Conservation (phyloP, 2,113 vertebrate genomes). For the Oncorhynchus keta region DNA sequence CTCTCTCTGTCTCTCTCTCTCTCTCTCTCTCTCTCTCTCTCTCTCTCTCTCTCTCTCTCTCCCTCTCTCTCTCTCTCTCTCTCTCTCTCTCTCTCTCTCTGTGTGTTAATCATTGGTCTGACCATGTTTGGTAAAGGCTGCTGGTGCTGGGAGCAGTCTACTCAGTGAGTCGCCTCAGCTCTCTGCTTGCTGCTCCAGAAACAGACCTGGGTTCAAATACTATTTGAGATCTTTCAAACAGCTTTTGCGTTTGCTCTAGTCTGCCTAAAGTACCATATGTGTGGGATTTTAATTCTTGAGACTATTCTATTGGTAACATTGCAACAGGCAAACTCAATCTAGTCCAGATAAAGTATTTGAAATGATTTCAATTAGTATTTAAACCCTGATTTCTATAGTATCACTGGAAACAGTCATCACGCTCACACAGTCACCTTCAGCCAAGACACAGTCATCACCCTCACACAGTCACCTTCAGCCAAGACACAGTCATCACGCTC, state of each 20-base stretch:
- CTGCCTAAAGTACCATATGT: too few relatives aligned
- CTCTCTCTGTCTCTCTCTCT: slow-evolving; percentile 40
- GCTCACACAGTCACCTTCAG: too few relatives aligned
- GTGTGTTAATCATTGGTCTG: slow-evolving; percentile 71
- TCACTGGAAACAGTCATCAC: slow-evolving; percentile 39
- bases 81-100: background rate
- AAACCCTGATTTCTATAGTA: slow-evolving; percentile 37
- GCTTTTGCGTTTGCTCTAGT: too few relatives aligned
- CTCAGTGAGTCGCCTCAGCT: slow-evolving; percentile 56
- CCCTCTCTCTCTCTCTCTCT: slow-evolving; percentile 32
- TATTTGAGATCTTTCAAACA: background rate
- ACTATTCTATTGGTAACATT: background rate
- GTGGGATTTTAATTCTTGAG: too few relatives aligned
- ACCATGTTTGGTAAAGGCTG: slow-evolving; percentile 78
- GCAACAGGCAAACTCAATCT: background rate
- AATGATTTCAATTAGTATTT: background rate
- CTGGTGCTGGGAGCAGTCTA: slow-evolving; percentile 47
- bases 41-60: slow-evolving; percentile 13
- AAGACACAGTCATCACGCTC: too few relatives aligned
- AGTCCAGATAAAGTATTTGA: background rate
- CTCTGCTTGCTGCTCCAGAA: background rate
- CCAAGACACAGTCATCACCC: too few relatives aligned
- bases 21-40: slow-evolving; percentile 16
- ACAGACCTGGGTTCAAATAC: too few relatives aligned
- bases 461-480: too few relatives aligned